A percentile compares a stretch with the other conserved stretches of the same genome.
phyloP scores from a whole-genome alignment of 2,797 vertebrate genomes.

The Argentina silus region DNA sequence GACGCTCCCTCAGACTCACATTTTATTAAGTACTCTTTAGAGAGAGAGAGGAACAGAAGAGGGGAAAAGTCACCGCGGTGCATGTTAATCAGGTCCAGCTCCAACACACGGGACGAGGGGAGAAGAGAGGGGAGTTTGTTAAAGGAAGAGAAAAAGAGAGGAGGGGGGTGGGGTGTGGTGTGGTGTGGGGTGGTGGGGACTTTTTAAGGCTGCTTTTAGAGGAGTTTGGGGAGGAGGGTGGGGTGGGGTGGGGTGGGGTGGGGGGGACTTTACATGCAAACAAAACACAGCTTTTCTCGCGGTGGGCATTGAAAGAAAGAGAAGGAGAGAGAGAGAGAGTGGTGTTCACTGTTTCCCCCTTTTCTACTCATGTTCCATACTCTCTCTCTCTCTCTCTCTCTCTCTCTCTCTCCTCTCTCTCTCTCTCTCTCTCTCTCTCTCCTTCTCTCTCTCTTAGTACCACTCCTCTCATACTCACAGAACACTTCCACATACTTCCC shows the following conservation, averaged over 20 bases:
- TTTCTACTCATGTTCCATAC: constrained; percentile 15
- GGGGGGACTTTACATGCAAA: constrained; percentile 58
- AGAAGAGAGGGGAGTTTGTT: constrained; percentile 73
- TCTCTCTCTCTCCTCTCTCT: constrained; percentile 31
- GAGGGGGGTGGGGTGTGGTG: constrained; percentile 1
- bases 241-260: constrained; percentile 30
- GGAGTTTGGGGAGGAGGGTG: constrained; percentile 17
- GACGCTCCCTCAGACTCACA: constrained; percentile 69
- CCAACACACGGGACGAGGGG: constrained; percentile 47
- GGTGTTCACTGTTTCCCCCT: constrained; percentile 9
- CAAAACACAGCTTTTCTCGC: constrained; percentile 58
- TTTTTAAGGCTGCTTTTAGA: constrained; percentile 38
- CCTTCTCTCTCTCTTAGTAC: background rate
- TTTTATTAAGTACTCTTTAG: constrained; percentile 84
- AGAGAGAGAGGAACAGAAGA: constrained; percentile 74
- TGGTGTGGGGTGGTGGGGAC: background rate
- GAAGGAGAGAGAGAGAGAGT: constrained; percentile 18
- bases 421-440: constrained; percentile 14
- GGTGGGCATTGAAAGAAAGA: constrained; percentile 27
- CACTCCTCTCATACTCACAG: no score
- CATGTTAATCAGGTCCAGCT: constrained; percentile 80
- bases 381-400: constrained; percentile 25
- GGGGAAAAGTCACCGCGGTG: constrained; percentile 63
- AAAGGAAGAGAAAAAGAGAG: constrained; percentile 58
- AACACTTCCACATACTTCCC: background rate